Evolutionary conservation across 2,113 vertebrate species (phyloP).

Genomic region (Bagarius yarrelli): DNA sequence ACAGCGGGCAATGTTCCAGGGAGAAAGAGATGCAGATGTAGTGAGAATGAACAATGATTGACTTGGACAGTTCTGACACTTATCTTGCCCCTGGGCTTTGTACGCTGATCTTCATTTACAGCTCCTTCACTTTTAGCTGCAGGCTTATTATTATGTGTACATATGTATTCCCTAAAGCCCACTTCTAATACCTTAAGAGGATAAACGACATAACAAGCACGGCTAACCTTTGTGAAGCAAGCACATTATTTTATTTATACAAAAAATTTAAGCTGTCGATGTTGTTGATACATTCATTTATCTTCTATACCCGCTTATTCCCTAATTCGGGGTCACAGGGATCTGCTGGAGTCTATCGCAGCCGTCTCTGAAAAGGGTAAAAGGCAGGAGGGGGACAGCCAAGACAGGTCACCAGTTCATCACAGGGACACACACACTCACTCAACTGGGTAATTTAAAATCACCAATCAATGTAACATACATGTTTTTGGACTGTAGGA

Average conservation of each 20-base stretch:
- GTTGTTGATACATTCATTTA: too few relatives aligned
- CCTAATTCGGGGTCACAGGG: too few relatives aligned
- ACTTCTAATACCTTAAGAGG: background rate
- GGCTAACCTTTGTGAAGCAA: background rate
- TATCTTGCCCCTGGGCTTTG: constrained; percentile 35
- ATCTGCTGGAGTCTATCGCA: too few relatives aligned
- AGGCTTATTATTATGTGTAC: constrained; percentile 14
- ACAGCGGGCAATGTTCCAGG: constrained; percentile 17
- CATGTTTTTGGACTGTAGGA: too few relatives aligned
- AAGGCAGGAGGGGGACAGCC: too few relatives aligned
- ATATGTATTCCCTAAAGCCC: constrained; percentile 10
- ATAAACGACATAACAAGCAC: background rate
- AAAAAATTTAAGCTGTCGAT: background rate
- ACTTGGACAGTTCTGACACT: constrained; percentile 44
- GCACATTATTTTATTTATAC: background rate
- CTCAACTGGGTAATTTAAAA: too few relatives aligned
- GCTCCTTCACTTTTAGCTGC: background rate
- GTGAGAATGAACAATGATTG: constrained; percentile 44
- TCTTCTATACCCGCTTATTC: too few relatives aligned
- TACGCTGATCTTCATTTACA: constrained; percentile 27
- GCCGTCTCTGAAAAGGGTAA: too few relatives aligned
- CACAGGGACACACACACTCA: too few relatives aligned
- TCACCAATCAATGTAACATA: too few relatives aligned
- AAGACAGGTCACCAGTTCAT: too few relatives aligned
- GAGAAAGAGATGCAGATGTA: constrained; percentile 7